Conservation (phyloP, 2,888 invertebrate species). For the Drosophila robusta region DNA sequence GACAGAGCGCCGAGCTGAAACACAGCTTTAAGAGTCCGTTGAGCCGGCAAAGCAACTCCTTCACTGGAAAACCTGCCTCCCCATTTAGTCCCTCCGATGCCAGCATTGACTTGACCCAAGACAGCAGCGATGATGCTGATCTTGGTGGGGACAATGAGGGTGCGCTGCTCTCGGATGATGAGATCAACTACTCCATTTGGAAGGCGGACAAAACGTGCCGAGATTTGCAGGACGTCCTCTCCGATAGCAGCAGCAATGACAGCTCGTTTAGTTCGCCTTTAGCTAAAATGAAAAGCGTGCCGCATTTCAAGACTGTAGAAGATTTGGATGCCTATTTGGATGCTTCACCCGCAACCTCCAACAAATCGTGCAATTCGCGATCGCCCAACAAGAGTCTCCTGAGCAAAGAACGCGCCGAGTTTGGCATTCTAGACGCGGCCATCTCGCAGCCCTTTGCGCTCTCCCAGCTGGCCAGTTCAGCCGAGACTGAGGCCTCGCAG, state of each 20-base stretch:
- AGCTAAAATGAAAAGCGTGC: slow-evolving; percentile 34
- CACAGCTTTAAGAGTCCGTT: slow-evolving; percentile 49
- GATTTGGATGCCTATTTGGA: slow-evolving; percentile 56
- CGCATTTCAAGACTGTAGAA: slow-evolving; percentile 53
- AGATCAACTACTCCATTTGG: slow-evolving; percentile 88
- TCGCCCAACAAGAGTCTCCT: slow-evolving; percentile 67
- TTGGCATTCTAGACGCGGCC: slow-evolving; percentile 80
- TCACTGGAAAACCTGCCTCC: slow-evolving; percentile 12
- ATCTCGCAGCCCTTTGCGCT: slow-evolving; percentile 61
- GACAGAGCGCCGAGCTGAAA: slow-evolving; percentile 13
- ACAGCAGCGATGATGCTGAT: slow-evolving; percentile 37
- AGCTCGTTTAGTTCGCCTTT: slow-evolving; percentile 8
- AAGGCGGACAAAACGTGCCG: slow-evolving; percentile 68
- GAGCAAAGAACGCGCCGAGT: slow-evolving; percentile 76
- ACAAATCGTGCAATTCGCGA: slow-evolving; percentile 28
- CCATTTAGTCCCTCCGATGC: slow-evolving; percentile 35
- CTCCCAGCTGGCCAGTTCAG: slow-evolving; percentile 47
- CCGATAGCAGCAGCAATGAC: slow-evolving; percentile 13
- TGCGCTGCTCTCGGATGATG: slow-evolving; percentile 86
- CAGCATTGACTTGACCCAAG: slow-evolving; percentile 76
- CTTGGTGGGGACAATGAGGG: slow-evolving; percentile 73
- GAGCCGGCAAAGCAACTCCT: slow-evolving; percentile 24
- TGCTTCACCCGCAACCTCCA: slow-evolving; percentile 9
- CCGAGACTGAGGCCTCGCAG: slow-evolving; percentile 11
- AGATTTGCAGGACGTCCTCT: slow-evolving; percentile 3